Conservation (phyloP, 2,113 vertebrate species). For the Thunnus maccoyii region DNA sequence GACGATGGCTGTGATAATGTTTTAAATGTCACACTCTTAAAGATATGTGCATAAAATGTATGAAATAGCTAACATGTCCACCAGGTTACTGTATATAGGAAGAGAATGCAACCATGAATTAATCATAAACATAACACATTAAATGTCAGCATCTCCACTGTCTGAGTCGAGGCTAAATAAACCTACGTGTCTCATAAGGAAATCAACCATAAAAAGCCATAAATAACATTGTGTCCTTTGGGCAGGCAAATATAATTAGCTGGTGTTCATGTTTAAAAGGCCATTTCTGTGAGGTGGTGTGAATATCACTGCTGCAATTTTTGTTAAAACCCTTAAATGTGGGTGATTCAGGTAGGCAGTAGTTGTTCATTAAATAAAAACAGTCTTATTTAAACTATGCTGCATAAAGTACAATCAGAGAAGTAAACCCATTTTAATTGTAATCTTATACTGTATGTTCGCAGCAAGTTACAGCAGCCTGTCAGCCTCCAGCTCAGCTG, state of each 20-base stretch:
- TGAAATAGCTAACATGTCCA: slow-evolving; percentile 12
- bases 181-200: slow-evolving; percentile 46
- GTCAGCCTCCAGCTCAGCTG: slow-evolving; percentile 59
- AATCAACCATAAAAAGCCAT: slow-evolving; percentile 69
- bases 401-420: neutral
- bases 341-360: neutral
- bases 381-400: neutral
- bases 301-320: slow-evolving; percentile 58
- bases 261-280: slow-evolving; percentile 71
- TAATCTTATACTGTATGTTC: slow-evolving; percentile 3
- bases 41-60: slow-evolving; percentile 60
- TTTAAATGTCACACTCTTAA: slow-evolving; percentile 48
- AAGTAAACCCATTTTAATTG: slow-evolving; percentile 10
- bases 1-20: slow-evolving; percentile 20
- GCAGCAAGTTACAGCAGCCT: slow-evolving; percentile 42
- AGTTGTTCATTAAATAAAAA: neutral
- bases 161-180: slow-evolving; percentile 57
- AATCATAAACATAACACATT: slow-evolving; percentile 71
- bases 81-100: slow-evolving; percentile 42
- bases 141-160: slow-evolving; percentile 76
- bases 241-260: slow-evolving; percentile 76
- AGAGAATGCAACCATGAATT: slow-evolving; percentile 58
- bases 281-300: slow-evolving; percentile 61
- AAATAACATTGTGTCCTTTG: slow-evolving; percentile 78
- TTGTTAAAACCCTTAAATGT: slow-evolving; percentile 33